These are phyloP conservation scores for Cistogaster globosa DNA, from an alignment of 2,888 invertebrate species.

Conservation along the genomic window DNA sequence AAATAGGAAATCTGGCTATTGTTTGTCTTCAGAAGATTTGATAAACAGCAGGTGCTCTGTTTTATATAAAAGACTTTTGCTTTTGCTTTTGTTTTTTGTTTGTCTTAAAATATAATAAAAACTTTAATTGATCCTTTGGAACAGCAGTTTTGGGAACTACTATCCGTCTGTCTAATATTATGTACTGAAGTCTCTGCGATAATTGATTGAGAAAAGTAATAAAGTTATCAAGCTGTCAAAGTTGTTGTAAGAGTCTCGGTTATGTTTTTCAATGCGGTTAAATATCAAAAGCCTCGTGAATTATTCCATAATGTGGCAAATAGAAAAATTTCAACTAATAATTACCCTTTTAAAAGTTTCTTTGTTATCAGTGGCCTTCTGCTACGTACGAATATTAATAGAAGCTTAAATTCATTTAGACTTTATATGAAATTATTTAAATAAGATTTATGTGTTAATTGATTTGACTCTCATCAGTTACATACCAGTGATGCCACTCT, in stretches of 20 bases:
- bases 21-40: slow-evolving; percentile 58
- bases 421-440: background rate
- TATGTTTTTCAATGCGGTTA: slow-evolving; percentile 39
- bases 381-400: slow-evolving; percentile 33
- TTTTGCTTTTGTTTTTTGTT: background rate
- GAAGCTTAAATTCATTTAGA: slow-evolving; percentile 33
- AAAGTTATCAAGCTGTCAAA: slow-evolving; percentile 70
- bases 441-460: slow-evolving; percentile 10
- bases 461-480: slow-evolving; percentile 1
- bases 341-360: background rate
- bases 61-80: slow-evolving; percentile 22
- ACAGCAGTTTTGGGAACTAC: slow-evolving; percentile 9
- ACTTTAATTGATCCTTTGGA: slow-evolving; percentile 38
- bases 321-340: slow-evolving; percentile 35
- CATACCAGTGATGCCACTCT: background rate
- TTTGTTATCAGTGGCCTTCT: slow-evolving; percentile 6
- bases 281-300: slow-evolving; percentile 50
- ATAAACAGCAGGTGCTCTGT: slow-evolving; percentile 71
- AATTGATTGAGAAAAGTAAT: slow-evolving; percentile 71
- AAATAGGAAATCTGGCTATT: slow-evolving; percentile 21
- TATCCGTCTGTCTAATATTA: background rate
- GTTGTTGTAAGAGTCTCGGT: slow-evolving; percentile 42
- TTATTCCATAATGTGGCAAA: slow-evolving; percentile 45
- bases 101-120: slow-evolving; percentile 11
- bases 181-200: slow-evolving; percentile 40